Percentiles rank a stretch among this genome's conserved stretches.
phyloP scores from a whole-genome alignment of 64 coral and sea anemone genomes.

The Actinia equina region DNA sequence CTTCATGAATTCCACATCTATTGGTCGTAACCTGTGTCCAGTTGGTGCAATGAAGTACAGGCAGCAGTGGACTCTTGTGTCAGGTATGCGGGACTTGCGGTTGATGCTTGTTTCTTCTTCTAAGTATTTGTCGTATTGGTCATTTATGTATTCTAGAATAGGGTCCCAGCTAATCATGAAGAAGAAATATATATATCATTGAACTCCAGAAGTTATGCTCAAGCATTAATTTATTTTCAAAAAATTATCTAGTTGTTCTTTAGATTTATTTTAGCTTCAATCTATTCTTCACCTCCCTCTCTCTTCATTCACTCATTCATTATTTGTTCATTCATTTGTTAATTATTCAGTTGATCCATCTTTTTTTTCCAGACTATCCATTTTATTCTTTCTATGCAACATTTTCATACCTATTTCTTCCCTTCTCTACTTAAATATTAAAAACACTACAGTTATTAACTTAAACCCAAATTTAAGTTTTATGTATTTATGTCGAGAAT shows the following conservation, averaged over 20 bases:
- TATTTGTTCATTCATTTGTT: no score
- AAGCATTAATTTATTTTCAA: not conserved
- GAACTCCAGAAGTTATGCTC: not conserved
- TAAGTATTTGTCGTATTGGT: slow-evolving; percentile 85
- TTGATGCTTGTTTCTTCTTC: slow-evolving; percentile 88
- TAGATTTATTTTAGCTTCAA: not conserved
- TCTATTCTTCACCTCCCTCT: not conserved
- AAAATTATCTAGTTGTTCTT: no score
- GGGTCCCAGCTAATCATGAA: slow-evolving; percentile 80
- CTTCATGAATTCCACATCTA: slow-evolving; percentile 99
- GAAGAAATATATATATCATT: not conserved
- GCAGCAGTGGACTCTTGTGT: slow-evolving; percentile 96
- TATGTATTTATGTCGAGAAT: no score
- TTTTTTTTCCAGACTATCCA: not conserved
- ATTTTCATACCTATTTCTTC: not conserved
- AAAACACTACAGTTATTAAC: no score
- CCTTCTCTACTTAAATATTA: not conserved
- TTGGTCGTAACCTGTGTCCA: slow-evolving; percentile 90
- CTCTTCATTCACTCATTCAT: not conserved
- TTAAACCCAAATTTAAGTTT: no score
- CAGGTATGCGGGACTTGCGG: slow-evolving; percentile 88
- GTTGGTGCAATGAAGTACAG: slow-evolving; percentile 98
- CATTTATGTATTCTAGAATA: slow-evolving; percentile 93
- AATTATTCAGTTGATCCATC: not conserved
- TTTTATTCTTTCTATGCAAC: no score